Percentiles rank a stretch among this genome's conserved stretches.
These are phyloP conservation scores for Pholis gunnellus DNA, from an alignment of 2,113 vertebrate species.

Conservation along the genomic window DNA sequence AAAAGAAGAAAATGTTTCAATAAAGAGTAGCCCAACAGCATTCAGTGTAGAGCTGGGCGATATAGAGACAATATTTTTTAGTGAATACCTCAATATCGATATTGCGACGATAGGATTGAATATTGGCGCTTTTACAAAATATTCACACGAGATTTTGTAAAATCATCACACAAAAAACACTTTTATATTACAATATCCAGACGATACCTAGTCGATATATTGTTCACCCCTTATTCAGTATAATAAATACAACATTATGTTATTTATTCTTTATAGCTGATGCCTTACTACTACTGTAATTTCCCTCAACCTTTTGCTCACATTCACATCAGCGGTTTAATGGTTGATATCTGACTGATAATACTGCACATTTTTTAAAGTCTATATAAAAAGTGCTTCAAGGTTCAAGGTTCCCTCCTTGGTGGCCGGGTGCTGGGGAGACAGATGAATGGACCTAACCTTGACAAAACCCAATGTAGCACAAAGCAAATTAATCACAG, in stretches of 20 bases:
- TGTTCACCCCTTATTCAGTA: neutral
- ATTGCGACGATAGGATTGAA: neutral
- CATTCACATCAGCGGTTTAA: neutral
- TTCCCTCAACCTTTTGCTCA: neutral
- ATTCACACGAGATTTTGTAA: neutral
- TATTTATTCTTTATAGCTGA: neutral
- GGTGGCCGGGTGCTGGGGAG: neutral
- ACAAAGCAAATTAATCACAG: slow-evolving; percentile 53
- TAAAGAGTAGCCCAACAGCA: neutral
- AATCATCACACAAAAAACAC: neutral
- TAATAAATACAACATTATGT: neutral
- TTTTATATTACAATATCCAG: neutral
- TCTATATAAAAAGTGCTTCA: neutral
- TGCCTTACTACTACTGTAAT: neutral
- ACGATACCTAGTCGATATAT: neutral
- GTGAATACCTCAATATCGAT: neutral
- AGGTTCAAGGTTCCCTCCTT: slow-evolving; percentile 36
- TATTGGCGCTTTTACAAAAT: neutral
- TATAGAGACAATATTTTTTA: neutral
- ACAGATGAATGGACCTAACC: slow-evolving; percentile 40
- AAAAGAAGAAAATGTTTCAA: neutral
- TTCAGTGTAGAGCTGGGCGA: neutral
- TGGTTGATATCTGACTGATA: slow-evolving; percentile 4
- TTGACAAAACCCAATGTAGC: slow-evolving; percentile 40
- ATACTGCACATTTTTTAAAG: neutral